phyloP scores from a whole-genome alignment of 2,888 invertebrate species.

The Labia minor region DNA sequence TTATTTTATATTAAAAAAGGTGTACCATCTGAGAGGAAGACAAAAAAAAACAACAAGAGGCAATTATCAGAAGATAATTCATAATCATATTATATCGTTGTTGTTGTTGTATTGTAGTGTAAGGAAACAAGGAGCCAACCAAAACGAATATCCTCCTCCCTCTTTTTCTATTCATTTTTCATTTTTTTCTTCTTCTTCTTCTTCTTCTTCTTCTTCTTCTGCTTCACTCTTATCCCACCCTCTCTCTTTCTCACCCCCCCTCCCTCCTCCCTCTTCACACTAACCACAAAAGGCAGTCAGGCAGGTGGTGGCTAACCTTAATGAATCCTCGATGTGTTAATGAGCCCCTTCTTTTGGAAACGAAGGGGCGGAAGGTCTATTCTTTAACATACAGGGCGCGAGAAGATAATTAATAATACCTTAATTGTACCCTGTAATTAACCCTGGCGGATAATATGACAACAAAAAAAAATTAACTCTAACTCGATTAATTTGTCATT shows the following conservation, averaged over 20 bases:
- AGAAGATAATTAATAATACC: background rate
- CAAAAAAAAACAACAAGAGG: background rate
- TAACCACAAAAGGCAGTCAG: background rate
- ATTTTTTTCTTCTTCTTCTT: background rate
- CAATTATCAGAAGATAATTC: background rate
- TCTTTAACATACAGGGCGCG: background rate
- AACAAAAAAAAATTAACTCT: background rate
- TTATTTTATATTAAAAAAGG: background rate
- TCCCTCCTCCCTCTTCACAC: too few species aligned
- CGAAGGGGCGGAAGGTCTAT: background rate
- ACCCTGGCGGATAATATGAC: background rate
- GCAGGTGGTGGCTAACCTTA: background rate
- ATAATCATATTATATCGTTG: background rate
- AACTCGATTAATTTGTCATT: background rate
- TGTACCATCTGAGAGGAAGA: background rate
- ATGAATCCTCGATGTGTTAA: background rate
- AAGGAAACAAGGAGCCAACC: too few species aligned
- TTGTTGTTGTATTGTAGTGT: too few species aligned
- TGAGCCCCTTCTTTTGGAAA: too few species aligned
- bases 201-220: too few species aligned
- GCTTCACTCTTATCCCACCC: too few species aligned
- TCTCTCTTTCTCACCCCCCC: too few species aligned
- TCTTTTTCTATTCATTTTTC: too few species aligned
- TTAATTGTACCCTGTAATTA: background rate
- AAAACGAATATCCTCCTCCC: too few species aligned